A percentile compares a stretch with the other conserved stretches of the same genome.
Conservation (phyloP, 2,888 invertebrate species). For the Agonopterix alstromeriana region DNA sequence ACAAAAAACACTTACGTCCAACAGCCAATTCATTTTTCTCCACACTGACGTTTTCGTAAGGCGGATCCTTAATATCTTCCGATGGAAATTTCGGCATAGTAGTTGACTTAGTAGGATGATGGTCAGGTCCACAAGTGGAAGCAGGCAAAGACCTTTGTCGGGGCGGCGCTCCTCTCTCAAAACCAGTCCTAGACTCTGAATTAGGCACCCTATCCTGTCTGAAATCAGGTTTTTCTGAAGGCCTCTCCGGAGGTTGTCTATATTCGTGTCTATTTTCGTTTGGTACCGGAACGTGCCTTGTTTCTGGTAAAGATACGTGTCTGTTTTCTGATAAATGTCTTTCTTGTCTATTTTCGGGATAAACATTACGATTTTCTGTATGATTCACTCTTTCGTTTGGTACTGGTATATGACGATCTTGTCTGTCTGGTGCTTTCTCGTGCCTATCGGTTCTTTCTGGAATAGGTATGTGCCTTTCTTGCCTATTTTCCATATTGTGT, state of each 20-base stretch:
- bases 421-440: conserved; percentile 1
- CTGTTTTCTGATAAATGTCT: conserved; percentile 2
- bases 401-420: conserved; percentile 8
- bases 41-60: conserved; percentile 59
- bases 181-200: conserved; percentile 15
- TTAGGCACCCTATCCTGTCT: conserved; percentile 11
- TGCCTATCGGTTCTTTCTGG: conserved; percentile 11
- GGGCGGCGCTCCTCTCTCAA: conserved; percentile 46
- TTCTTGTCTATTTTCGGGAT: background rate
- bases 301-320: conserved; percentile 1
- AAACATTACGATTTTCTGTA: conserved; percentile 8
- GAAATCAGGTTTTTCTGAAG: conserved; percentile 39
- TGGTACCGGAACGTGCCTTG: conserved; percentile 4
- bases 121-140: conserved; percentile 49
- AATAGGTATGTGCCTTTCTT: conserved; percentile 20
- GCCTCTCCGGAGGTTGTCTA: conserved; percentile 42
- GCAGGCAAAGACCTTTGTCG: conserved; percentile 61
- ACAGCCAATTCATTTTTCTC: conserved; percentile 57
- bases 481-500: conserved; percentile 5
- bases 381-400: conserved; percentile 12
- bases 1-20: conserved; percentile 45
- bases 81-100: conserved; percentile 77
- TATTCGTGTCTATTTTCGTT: conserved; percentile 29
- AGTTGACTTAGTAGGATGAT: conserved; percentile 71
- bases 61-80: conserved; percentile 56